Conservation (phyloP, 2,888 invertebrate species). For the Melieria omissa region DNA sequence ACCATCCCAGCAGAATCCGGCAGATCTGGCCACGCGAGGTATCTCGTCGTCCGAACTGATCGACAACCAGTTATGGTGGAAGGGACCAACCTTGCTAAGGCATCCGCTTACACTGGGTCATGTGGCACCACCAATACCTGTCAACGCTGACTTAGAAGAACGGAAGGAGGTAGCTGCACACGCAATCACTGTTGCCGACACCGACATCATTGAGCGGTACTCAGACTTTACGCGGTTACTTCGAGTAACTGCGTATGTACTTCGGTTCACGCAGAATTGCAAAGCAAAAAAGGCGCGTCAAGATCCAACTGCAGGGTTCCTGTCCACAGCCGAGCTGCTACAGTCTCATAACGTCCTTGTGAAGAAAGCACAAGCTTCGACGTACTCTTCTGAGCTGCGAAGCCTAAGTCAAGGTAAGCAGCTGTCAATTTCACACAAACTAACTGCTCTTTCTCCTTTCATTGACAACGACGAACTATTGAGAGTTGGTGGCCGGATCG, state of each 20-base stretch:
- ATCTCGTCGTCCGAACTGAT: conserved; percentile 3
- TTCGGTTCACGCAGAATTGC: conserved; percentile 33
- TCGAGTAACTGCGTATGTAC: conserved; percentile 29
- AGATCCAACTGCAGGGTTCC: not conserved
- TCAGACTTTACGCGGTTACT: conserved; percentile 27
- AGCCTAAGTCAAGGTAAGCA: conserved; percentile 3
- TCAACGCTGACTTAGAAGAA: conserved; percentile 24
- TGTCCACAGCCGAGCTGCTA: conserved; percentile 27
- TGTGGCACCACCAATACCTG: not conserved
- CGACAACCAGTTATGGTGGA: conserved; percentile 32
- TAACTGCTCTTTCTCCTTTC: too few relatives aligned
- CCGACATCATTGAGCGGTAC: too few relatives aligned
- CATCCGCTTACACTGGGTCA: not conserved
- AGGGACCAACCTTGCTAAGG: conserved; percentile 23
- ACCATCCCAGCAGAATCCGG: too few relatives aligned
- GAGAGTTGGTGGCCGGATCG: conserved; percentile 41
- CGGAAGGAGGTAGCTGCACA: conserved; percentile 10
- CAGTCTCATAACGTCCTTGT: conserved; percentile 24
- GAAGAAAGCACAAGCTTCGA: conserved; percentile 24
- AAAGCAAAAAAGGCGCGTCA: not conserved
- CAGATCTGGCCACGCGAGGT: conserved; percentile 39
- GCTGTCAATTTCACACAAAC: too few relatives aligned
- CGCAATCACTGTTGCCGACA: too few relatives aligned
- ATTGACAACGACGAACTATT: conserved; percentile 37
- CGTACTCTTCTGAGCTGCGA: conserved; percentile 27